Conservation (phyloP, 2,113 vertebrate species). For the Oreochromis aureus region DNA sequence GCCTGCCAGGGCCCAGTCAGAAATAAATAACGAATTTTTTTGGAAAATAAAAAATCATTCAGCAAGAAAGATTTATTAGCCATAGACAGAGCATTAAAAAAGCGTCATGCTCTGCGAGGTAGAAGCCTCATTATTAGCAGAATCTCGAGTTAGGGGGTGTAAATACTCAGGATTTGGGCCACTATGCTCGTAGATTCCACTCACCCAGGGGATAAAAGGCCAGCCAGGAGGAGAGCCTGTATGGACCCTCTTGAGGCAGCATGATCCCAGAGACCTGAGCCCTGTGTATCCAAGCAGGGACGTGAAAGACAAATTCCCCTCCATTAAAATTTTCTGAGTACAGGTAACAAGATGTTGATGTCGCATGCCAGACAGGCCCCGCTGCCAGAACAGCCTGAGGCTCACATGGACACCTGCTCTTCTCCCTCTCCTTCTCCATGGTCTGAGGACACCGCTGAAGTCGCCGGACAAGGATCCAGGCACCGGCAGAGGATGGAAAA, state of each 20-base stretch:
- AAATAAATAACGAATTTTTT: not conserved
- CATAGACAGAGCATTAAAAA: not conserved
- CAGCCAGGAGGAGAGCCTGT: not conserved
- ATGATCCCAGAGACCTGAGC: not conserved
- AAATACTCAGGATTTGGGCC: not conserved
- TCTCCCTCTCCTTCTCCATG: not conserved
- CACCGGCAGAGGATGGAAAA: not conserved
- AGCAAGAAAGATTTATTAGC: not conserved
- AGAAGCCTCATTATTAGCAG: not conserved
- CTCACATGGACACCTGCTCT: not conserved
- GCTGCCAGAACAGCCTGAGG: not conserved
- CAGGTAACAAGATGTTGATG: not conserved
- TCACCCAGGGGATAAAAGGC: not conserved
- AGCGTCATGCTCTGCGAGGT: not conserved
- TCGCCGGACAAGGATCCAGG: not conserved
- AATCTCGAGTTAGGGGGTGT: not conserved
- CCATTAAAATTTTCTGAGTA: not conserved
- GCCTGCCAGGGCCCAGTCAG: not conserved
- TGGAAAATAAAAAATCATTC: not conserved
- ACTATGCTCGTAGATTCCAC: not conserved
- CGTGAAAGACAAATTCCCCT: not conserved
- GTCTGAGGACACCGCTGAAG: not conserved
- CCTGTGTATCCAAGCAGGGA: not conserved
- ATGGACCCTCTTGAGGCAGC: not conserved
- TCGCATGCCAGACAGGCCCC: rapidly evolving